A percentile compares a stretch with the other conserved stretches of the same genome.
Conservation (phyloP, 2,888 invertebrate species). For the Sisyra terminalis region DNA sequence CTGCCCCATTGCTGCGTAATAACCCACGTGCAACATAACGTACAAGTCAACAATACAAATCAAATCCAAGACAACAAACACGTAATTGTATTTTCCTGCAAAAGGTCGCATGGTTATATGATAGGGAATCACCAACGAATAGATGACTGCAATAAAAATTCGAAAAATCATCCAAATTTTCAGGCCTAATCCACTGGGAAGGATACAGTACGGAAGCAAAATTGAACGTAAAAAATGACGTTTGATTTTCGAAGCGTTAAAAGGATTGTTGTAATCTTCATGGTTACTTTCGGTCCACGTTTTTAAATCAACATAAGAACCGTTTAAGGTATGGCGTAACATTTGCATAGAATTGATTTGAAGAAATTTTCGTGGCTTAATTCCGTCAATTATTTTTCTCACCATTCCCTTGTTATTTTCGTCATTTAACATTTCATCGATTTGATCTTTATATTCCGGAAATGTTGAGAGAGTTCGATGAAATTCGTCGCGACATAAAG, state of each 20-base stretch:
- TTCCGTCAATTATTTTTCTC: not conserved
- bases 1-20: conserved; percentile 31
- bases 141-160: conserved; percentile 9
- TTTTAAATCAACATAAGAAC: conserved; percentile 9
- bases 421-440: conserved; percentile 13
- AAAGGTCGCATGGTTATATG: conserved; percentile 11
- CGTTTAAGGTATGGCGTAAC: conserved; percentile 10
- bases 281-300: conserved; percentile 13
- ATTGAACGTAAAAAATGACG: conserved; percentile 16
- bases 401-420: not conserved
- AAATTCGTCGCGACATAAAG: conserved; percentile 14
- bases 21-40: conserved; percentile 33
- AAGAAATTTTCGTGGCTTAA: not conserved
- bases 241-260: conserved; percentile 8
- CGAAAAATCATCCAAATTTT: conserved; percentile 16
- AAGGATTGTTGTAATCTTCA: conserved; percentile 15
- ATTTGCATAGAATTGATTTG: not conserved
- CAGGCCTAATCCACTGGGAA: conserved; percentile 18
- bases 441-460: conserved; percentile 30
- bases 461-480: conserved; percentile 30
- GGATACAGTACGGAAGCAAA: conserved; percentile 17
- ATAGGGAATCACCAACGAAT: conserved; percentile 12
- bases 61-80: conserved; percentile 25
- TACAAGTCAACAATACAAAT: conserved; percentile 33
- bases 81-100: not conserved